These are phyloP conservation scores for Ammodytes marinus DNA, from an alignment of 2,113 vertebrate species.

Conservation along the genomic window DNA sequence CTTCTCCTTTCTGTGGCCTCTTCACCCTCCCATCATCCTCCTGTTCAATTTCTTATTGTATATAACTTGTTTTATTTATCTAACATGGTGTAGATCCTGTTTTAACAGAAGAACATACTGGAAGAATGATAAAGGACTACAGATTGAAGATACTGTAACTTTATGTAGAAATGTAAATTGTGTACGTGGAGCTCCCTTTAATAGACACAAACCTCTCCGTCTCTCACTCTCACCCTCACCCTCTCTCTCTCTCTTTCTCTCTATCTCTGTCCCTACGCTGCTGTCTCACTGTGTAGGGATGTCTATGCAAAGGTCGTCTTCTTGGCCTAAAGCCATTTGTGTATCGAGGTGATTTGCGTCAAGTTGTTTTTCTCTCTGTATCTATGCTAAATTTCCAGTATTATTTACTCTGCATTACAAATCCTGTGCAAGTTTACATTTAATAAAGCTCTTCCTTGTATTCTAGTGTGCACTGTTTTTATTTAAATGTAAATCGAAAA, in stretches of 20 bases:
- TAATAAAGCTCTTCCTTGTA: constrained; percentile 75
- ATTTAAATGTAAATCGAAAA: neutral
- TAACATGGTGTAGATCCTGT: constrained; percentile 38
- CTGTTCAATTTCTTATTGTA: constrained; percentile 59
- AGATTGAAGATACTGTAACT: constrained; percentile 50
- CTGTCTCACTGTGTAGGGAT: constrained; percentile 42
- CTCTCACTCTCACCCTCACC: neutral
- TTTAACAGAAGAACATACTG: constrained; percentile 42
- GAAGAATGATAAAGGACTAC: constrained; percentile 23
- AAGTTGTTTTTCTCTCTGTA: constrained; percentile 54
- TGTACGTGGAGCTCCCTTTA: constrained; percentile 63
- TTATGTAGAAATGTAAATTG: constrained; percentile 54
- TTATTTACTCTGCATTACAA: constrained; percentile 68
- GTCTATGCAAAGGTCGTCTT: constrained; percentile 75
- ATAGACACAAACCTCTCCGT: constrained; percentile 35
- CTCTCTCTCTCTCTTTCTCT: neutral
- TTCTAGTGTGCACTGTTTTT: neutral
- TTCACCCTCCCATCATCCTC: neutral
- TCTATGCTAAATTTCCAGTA: constrained; percentile 68
- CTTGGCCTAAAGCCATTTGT: constrained; percentile 42
- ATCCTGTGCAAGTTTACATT: constrained; percentile 66
- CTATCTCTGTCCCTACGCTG: constrained; percentile 17
- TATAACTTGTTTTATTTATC: constrained; percentile 77
- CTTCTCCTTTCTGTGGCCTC: constrained; percentile 8
- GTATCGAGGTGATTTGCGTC: constrained; percentile 27